Conservation (phyloP, 2,797 vertebrate species). For the Chelidonichthys spinosus region DNA sequence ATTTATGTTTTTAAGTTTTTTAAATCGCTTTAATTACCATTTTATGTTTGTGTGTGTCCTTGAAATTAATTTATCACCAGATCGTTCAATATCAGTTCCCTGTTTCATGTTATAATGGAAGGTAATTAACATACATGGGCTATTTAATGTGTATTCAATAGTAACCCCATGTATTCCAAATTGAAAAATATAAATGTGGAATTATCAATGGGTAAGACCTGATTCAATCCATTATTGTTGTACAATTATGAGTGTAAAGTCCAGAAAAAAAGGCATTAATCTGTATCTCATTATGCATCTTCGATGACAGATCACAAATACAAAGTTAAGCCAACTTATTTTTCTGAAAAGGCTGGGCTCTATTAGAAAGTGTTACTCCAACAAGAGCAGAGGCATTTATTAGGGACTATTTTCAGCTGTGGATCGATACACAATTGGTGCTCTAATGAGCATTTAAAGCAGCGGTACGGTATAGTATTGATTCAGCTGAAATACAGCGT, state of each 20-base stretch:
- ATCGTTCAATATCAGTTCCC: neutral
- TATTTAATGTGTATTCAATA: neutral
- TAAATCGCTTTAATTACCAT: constrained; percentile 5
- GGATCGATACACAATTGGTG: neutral
- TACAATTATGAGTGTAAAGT: neutral
- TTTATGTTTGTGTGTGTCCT: neutral
- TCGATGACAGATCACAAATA: neutral
- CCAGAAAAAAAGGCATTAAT: neutral
- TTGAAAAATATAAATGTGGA: neutral
- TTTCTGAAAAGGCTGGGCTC: too few relatives aligned
- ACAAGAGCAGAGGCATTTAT: neutral
- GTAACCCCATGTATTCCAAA: neutral
- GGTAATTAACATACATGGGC: neutral
- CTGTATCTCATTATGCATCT: neutral
- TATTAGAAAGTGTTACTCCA: neutral
- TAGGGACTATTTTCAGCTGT: neutral
- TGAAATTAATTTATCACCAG: neutral
- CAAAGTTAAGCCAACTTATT: too few relatives aligned
- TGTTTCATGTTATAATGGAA: neutral
- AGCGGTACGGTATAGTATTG: neutral
- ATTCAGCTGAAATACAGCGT: neutral
- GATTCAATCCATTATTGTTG: neutral
- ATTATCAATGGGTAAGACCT: neutral
- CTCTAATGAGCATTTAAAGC: neutral
- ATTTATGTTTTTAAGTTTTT: too few relatives aligned